These are phyloP conservation scores for Agonopterix alstromeriana DNA, from an alignment of 2,888 invertebrate genomes.

Conservation along the genomic window DNA sequence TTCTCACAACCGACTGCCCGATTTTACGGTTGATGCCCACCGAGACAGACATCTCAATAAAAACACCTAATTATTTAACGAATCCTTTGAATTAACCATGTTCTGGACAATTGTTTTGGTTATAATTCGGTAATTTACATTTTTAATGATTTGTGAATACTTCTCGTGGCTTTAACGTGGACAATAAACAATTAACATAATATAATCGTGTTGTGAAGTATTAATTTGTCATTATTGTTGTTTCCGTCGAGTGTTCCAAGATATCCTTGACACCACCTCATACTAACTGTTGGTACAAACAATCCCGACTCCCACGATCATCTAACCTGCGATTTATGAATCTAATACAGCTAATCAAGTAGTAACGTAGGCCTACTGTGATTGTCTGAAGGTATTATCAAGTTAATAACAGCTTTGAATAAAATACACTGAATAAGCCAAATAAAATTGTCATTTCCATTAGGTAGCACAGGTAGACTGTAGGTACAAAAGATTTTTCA, in stretches of 20 bases:
- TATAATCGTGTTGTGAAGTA: conserved; percentile 4
- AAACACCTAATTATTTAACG: conserved; percentile 14
- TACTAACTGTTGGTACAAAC: conserved; percentile 41
- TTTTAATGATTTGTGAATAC: background rate
- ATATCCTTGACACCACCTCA: conserved; percentile 46
- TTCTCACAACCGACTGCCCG: conserved; percentile 40
- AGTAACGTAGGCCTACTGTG: conserved; percentile 9
- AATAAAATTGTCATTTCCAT: too few species aligned
- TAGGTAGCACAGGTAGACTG: too few species aligned
- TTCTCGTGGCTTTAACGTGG: background rate
- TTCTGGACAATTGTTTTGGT: background rate
- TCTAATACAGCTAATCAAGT: conserved; percentile 32
- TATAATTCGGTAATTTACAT: conserved; percentile 1
- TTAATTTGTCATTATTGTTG: conserved; percentile 8
- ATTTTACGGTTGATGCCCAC: conserved; percentile 58
- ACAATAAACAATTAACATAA: conserved; percentile 6
- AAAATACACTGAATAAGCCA: too few species aligned
- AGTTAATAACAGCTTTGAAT: too few species aligned
- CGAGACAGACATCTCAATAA: conserved; percentile 23
- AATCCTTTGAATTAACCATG: background rate
- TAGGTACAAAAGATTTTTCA: too few species aligned
- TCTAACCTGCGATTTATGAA: conserved; percentile 39
- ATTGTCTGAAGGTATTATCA: too few species aligned
- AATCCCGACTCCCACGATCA: conserved; percentile 55
- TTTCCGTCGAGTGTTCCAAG: conserved; percentile 7